Conservation (phyloP, 2,888 invertebrate genomes). For the Idaea dimidiata region DNA sequence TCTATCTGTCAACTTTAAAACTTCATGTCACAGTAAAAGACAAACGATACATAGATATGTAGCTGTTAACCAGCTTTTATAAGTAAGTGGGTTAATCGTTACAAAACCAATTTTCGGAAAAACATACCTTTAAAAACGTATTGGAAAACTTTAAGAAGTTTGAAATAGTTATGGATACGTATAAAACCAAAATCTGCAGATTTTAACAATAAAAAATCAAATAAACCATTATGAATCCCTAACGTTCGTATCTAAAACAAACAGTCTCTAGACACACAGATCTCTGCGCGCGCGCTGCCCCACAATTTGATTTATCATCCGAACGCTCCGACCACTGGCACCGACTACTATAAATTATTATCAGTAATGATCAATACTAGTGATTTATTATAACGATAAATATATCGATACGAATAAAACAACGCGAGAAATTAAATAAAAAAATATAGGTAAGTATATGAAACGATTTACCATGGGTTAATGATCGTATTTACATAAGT, state of each 20-base stretch:
- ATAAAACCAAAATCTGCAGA: not conserved
- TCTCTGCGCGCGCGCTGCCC: slow-evolving; percentile 35
- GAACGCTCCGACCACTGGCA: slow-evolving; percentile 37
- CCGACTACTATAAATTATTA: slow-evolving; percentile 71
- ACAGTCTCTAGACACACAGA: slow-evolving; percentile 21
- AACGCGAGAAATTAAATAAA: slow-evolving; percentile 43
- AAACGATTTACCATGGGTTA: not conserved
- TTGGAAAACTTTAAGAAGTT: not conserved
- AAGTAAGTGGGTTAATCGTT: no score
- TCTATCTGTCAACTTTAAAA: no score
- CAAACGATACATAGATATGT: no score
- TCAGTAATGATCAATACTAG: slow-evolving; percentile 68
- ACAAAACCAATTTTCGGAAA: no score
- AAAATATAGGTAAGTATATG: slow-evolving; percentile 4
- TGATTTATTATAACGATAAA: slow-evolving; percentile 74
- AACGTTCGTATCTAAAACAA: slow-evolving; percentile 24
- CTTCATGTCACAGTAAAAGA: no score
- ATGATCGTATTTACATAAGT: not conserved
- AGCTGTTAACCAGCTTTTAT: no score
- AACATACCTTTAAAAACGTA: no score
- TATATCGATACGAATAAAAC: slow-evolving; percentile 63
- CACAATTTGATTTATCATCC: slow-evolving; percentile 42
- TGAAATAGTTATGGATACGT: not conserved
- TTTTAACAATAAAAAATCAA: slow-evolving; percentile 3
- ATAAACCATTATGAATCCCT: slow-evolving; percentile 16